Evolutionary conservation across 2,113 vertebrate genomes (phyloP), one percentile per base, ranked within the genome.

Genomic region (Orthonyx spaldingii): DNA sequence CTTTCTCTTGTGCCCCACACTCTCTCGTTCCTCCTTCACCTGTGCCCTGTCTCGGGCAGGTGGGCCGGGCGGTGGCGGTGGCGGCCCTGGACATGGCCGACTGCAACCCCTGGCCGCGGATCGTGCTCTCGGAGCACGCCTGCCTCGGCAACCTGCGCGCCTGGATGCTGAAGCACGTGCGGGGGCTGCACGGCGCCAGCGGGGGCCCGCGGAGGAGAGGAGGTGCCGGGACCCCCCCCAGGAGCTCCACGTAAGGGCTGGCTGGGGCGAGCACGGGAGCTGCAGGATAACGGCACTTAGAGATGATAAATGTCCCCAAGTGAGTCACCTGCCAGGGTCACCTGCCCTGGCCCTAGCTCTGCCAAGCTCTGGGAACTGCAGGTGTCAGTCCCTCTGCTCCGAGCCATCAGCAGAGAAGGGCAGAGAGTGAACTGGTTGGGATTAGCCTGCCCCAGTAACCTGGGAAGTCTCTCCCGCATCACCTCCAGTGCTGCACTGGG

Each of bases 81-180:
- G 98, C 99, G 0, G 99, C 99, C 2, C 97, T 99, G 97, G 99
- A 99, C 77, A 99, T 99, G 99, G 98, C 98, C 0, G 99, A 99
- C 61, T 98, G 98, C 90, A 99, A 99, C 80, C 99, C 99, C 1
- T 99, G 99, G 99, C 98, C 99, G 0, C 97, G 99, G 11, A 98
- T 99, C 20, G 97, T 99, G 78, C 97, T 99, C 41, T 99, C 99
- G 0, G 99, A 99, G 96, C 99, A 99, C 98, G 98, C 96, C 97
- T 99, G 98, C 92, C 98, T 99, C 69, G 96, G 97, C 16, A 99
- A 99, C 95, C 98, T 99, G 49, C 98, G 99, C 3, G 99, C 99
- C 60, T 99, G 98, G 98, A 98, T 99, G 98, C 98, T 99, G 71
- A 99, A 98, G 83, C 98, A 99, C 1, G 98, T 99, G 71, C 98